These are phyloP conservation scores for Diplodus sargus DNA, from an alignment of 2,797 vertebrate species.

Conservation along the genomic window DNA sequence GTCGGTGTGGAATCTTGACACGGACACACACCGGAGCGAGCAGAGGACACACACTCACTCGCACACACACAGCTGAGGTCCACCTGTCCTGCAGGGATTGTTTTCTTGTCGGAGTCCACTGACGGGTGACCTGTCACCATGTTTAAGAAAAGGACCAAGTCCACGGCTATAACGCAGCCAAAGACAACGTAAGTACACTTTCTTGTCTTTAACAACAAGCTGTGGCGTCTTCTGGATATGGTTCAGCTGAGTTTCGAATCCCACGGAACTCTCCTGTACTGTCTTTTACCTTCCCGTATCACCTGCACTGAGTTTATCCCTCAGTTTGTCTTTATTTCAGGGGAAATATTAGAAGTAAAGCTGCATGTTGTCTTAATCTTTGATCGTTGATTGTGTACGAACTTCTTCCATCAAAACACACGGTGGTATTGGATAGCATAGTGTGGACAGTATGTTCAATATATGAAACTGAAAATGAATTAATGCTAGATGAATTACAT, in stretches of 20 bases:
- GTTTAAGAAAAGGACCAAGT: slow-evolving; percentile 76
- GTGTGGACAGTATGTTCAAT: too few species aligned
- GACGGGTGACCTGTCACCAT: slow-evolving; percentile 73
- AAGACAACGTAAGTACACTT: slow-evolving; percentile 62
- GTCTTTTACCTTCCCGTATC: neutral
- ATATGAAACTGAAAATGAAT: neutral
- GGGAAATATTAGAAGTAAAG: neutral
- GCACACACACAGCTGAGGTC: slow-evolving; percentile 13
- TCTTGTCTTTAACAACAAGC: too few species aligned
- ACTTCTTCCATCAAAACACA: neutral
- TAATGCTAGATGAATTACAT: neutral
- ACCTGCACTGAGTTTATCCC: neutral
- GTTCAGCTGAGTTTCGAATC: too few species aligned
- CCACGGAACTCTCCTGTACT: too few species aligned
- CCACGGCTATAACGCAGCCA: slow-evolving; percentile 51
- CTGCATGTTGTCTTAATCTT: neutral
- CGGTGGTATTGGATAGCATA: too few species aligned
- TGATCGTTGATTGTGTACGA: neutral
- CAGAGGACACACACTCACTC: neutral
- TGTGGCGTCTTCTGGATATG: neutral
- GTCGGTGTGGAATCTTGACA: slow-evolving; percentile 35
- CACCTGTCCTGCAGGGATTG: slow-evolving; percentile 41
- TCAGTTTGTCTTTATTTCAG: neutral
- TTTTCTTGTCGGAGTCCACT: slow-evolving; percentile 27
- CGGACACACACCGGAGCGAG: neutral